Percentiles rank a stretch among this genome's conserved stretches.
phyloP scores from a whole-genome alignment of 2,888 invertebrate species.

The Silvanus unidentatus region DNA sequence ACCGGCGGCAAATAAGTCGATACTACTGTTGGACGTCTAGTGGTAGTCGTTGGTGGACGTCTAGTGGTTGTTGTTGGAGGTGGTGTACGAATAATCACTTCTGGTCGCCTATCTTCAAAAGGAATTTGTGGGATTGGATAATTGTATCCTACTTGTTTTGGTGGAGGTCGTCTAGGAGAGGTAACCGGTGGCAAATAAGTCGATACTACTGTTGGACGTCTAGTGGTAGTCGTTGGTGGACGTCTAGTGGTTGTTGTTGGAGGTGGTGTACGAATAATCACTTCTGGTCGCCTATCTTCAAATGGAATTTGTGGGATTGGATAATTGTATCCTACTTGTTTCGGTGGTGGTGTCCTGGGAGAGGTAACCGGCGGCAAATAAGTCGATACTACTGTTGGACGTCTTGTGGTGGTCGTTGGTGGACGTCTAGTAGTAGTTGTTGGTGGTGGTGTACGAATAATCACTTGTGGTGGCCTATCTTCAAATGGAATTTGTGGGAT shows the following conservation, averaged over 20 bases:
- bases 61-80: conserved; percentile 1
- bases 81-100: conserved; percentile 1
- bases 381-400: conserved; percentile 3
- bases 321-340: too few species aligned
- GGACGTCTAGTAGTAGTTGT: not conserved
- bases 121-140: not conserved
- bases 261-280: conserved; percentile 4
- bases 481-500: not conserved
- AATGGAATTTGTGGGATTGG: not conserved
- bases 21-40: conserved; percentile 1
- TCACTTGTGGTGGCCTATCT: conserved; percentile 6
- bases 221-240: not conserved
- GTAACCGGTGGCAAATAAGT: not conserved
- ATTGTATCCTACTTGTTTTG: not conserved
- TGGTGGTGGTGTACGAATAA: not conserved
- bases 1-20: conserved; percentile 4
- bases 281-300: not conserved
- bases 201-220: not conserved
- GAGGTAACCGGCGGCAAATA: conserved; percentile 1
- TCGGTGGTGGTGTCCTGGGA: not conserved
- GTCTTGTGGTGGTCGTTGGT: not conserved
- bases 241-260: not conserved
- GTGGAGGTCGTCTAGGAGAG: not conserved
- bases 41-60: not conserved
- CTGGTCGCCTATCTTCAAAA: too few species aligned